phyloP scores from a whole-genome alignment of 2,113 vertebrate species.

The Syngnathus floridae region DNA sequence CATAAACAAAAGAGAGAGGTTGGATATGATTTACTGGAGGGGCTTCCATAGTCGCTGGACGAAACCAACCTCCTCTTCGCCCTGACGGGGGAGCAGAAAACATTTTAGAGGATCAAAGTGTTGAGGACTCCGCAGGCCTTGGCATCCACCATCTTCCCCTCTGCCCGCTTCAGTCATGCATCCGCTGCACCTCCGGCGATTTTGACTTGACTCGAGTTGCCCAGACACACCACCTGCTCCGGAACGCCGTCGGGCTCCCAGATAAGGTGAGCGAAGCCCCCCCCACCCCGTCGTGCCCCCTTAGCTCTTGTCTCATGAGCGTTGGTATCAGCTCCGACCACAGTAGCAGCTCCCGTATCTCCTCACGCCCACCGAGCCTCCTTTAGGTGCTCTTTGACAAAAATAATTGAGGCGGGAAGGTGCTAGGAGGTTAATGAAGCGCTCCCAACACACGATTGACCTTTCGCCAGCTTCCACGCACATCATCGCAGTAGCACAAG shows the following conservation, averaged over 20 bases:
- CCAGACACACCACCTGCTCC: conserved; percentile 55
- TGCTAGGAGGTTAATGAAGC: conserved; percentile 77
- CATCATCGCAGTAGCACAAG: conserved; percentile 58
- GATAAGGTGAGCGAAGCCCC: conserved; percentile 49
- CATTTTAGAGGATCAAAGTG: conserved; percentile 61
- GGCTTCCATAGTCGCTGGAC: neutral
- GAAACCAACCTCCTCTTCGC: conserved; percentile 33
- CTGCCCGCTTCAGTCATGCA: conserved; percentile 22
- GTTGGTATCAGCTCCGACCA: conserved; percentile 48
- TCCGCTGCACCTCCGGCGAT: conserved; percentile 39
- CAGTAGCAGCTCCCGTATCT: conserved; percentile 28
- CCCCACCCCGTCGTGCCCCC: conserved; percentile 13
- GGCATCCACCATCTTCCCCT: conserved; percentile 26
- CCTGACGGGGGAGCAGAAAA: conserved; percentile 44
- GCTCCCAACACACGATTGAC: conserved; percentile 70
- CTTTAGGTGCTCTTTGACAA: conserved; percentile 60
- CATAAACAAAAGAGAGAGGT: neutral
- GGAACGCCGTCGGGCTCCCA: conserved; percentile 51
- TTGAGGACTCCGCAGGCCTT: conserved; percentile 40
- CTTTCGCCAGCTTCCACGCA: conserved; percentile 67
- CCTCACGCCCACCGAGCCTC: conserved; percentile 14
- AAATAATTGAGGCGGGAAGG: conserved; percentile 68
- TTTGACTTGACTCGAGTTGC: conserved; percentile 41
- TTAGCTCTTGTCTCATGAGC: conserved; percentile 42
- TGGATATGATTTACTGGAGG: neutral